These are phyloP conservation scores for Pseudopipra pipra DNA, from an alignment of 2,113 vertebrate genomes.

Conservation along the genomic window DNA sequence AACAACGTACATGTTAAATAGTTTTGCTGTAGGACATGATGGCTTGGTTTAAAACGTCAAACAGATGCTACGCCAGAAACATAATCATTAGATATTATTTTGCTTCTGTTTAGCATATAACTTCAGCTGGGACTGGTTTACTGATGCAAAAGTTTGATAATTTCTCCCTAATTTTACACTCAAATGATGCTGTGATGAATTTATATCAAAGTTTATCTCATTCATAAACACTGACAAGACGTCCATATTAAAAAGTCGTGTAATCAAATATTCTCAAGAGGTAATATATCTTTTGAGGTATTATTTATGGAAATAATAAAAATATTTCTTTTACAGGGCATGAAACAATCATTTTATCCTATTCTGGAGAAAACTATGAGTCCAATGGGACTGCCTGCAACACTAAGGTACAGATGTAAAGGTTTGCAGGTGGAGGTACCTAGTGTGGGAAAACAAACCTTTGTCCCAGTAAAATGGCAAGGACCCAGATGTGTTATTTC, in stretches of 20 bases:
- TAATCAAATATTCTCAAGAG: neutral
- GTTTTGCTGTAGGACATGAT: constrained; percentile 27
- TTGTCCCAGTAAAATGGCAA: neutral
- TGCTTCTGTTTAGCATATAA: neutral
- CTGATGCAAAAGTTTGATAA: neutral
- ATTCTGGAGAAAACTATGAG: neutral
- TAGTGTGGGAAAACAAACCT: neutral
- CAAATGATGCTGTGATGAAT: neutral
- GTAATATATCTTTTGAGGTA: neutral
- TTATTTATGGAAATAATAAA: neutral
- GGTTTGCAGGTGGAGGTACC: neutral
- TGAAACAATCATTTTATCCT: neutral
- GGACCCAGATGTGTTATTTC: neutral
- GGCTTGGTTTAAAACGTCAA: constrained; percentile 15
- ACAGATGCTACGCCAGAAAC: constrained; percentile 31
- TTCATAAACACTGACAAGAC: neutral
- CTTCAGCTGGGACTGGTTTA: constrained; percentile 15
- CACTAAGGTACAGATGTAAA: neutral
- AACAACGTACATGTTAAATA: constrained; percentile 22
- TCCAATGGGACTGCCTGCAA: neutral
- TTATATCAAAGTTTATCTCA: neutral
- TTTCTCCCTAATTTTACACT: constrained; percentile 17
- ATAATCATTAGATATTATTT: constrained; percentile 17
- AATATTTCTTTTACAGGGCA: neutral
- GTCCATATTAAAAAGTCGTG: neutral